Percentiles rank a stretch among this genome's conserved stretches.
These are phyloP conservation scores for Excalfactoria chinensis DNA, from an alignment of 2,113 vertebrate genomes.

Conservation along the genomic window DNA sequence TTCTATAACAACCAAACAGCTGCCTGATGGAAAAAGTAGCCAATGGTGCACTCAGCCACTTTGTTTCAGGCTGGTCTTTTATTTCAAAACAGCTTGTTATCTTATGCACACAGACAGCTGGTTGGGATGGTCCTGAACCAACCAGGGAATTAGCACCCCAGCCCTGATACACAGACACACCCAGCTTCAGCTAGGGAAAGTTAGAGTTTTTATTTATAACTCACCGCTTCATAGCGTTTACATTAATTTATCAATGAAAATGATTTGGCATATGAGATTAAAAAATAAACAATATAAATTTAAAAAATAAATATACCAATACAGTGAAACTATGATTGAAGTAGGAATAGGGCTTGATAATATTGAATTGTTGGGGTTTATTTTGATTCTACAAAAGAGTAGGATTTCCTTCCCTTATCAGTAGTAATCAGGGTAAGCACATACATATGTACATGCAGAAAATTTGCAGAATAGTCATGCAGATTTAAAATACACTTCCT, in stretches of 20 bases:
- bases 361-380: accelerated
- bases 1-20: not conserved
- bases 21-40: not conserved
- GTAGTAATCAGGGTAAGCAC: conserved; percentile 17
- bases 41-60: not conserved
- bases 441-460: not conserved
- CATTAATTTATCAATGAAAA: not conserved
- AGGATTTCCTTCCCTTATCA: conserved; percentile 56
- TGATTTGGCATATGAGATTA: not conserved
- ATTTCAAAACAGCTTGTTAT: not conserved
- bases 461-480: conserved; percentile 31
- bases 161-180: not conserved
- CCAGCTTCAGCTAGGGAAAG: not conserved
- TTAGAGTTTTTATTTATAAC: not conserved
- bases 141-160: not conserved
- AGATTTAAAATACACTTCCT: not conserved
- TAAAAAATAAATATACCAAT: not conserved
- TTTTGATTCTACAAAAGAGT: not conserved
- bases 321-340: not conserved
- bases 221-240: not conserved
- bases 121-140: not conserved
- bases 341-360: not conserved
- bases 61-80: not conserved
- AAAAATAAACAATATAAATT: not conserved
- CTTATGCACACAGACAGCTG: not conserved